Evolutionary conservation across 2,797 vertebrate species (phyloP).

Genomic region (Perdix hodgsoniae): DNA sequence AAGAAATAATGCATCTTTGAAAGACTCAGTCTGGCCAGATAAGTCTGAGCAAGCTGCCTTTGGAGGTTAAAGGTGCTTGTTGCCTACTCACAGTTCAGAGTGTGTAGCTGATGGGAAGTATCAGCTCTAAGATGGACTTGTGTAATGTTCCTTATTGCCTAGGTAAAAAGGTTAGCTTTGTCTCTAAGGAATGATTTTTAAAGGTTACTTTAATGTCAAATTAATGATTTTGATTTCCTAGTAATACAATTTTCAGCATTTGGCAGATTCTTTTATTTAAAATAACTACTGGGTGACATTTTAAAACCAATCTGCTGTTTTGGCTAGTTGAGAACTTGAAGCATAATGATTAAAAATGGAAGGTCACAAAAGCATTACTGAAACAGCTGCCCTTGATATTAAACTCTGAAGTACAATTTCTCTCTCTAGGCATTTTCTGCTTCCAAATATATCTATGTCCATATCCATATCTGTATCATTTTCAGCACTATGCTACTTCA

Average conservation of each 20-base stretch:
- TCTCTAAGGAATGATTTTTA: constrained; percentile 52
- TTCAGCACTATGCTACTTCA: background rate
- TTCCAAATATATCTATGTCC: background rate
- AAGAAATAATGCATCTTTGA: background rate
- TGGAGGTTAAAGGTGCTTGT: background rate
- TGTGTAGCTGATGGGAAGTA: background rate
- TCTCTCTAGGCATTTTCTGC: background rate
- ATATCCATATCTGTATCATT: background rate
- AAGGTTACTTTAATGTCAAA: constrained; percentile 76
- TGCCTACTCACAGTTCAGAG: background rate
- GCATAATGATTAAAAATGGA: background rate
- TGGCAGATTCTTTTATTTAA: constrained; percentile 22
- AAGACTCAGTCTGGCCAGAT: background rate
- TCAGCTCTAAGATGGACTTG: background rate
- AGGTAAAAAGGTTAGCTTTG: constrained; percentile 59
- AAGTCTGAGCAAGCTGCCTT: background rate
- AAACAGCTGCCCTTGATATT: background rate
- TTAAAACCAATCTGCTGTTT: constrained; percentile 18
- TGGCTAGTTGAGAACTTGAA: background rate
- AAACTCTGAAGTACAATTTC: background rate
- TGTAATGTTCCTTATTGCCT: constrained; percentile 12
- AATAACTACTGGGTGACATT: constrained; percentile 33
- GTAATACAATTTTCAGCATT: constrained; percentile 42
- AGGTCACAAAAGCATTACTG: background rate
- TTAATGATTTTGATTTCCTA: constrained; percentile 38